Base-by-base conservation (phyloP, 2,888 invertebrate species). In the Lasioglossum figueresi region DNA sequence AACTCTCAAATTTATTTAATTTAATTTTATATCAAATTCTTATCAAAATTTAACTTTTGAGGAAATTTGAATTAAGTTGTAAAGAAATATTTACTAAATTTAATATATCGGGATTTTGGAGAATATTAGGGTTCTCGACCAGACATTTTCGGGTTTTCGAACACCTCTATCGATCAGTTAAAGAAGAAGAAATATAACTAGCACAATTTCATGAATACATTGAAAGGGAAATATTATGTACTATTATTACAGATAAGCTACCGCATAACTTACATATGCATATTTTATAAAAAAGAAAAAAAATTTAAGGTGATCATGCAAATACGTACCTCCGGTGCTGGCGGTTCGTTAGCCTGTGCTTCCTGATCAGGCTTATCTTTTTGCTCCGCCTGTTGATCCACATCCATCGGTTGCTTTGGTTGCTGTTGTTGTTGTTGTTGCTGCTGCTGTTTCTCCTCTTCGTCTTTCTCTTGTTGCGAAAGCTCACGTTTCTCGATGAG, bases 401-500 rank as follows among this genome's bases (percentile, higher is more conserved):
- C 86, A 10, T 93, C 93, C 92, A 92, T 92, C 23, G 79, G 87
- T 37, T 92, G 93, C 34, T 59, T 59, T 16, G 23, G 52, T 52
- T 88, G 89, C 43, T 92, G 88, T 37, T 91, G 88, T 0, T 89
- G 88, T 31, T 92, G 88, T 77, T 95, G 95, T 88, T 95, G 95
- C 90, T 91, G 94, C 73, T 88, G 92, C 63, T 91, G 91, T 81
- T 95, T 91, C 79, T 93, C 92, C 70, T 94, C 94, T 83, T 94
- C 95, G 80, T 93, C 95, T 91, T 93, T 95, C 82, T 94, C 95
- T 91, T 93, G 94, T 81, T 94, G 93, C 1, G 93, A 94, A 4
- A 92, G 92, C 82, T 95, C 94, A 45, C 93, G 93, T 91, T 97
- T 97, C 93, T 98, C 98, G 66, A 97, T 96, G 80, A 98, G 95